Base-by-base conservation (phyloP, 2,797 vertebrate species). In the Malurus leucopterus region DNA sequence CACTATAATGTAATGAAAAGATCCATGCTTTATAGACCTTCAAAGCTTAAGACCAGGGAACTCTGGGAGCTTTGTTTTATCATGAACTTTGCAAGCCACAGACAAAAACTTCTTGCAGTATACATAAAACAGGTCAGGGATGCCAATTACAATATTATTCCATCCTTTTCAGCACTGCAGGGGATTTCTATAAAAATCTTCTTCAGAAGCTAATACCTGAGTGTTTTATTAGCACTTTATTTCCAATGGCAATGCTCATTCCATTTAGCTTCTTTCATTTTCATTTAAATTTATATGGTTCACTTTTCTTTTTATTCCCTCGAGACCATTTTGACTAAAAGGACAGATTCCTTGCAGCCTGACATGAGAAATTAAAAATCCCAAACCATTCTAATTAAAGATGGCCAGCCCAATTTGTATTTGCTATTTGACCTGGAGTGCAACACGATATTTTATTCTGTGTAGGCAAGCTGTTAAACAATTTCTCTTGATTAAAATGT, bases 181-280 rank as follows among this genome's bases (percentile, higher is more conserved):
- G 47, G 63, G 21, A 86, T 93, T 93, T 90, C 51, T 89, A 51
- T 53, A 89, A 89, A 93, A 94, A 62, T 51, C 43, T 83, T 23
- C 53, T 78, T 67, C 62, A 61, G 70, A 82, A 89, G 53, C 54
- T 90, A 81, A 74, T 47, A 92, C 77, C 55, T 90, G 69, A 81
- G 73, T 90, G 46, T 59, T 95, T 92, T 89, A 87, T 87, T 92
- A 77, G 47, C 50, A 61, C 47, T 91, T 90, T 43, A 75, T 88
- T 67, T 81, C 26, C 73, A 93, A 86, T 65, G 30, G 59, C 67
- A 88, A 22, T 36, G 43, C 46, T 91, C 83, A 62, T 44, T 73
- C 38, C 46, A 26, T 90, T 85, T 90, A n/a, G 29, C 43, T 84
- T 67, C 69, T 70, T 78, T 34, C 20, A 67, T 77, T 93, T 91